A percentile compares a stretch with the other conserved stretches of the same genome.
Evolutionary conservation across 2,888 invertebrate species (phyloP).

Genomic region (Nineta flava): DNA sequence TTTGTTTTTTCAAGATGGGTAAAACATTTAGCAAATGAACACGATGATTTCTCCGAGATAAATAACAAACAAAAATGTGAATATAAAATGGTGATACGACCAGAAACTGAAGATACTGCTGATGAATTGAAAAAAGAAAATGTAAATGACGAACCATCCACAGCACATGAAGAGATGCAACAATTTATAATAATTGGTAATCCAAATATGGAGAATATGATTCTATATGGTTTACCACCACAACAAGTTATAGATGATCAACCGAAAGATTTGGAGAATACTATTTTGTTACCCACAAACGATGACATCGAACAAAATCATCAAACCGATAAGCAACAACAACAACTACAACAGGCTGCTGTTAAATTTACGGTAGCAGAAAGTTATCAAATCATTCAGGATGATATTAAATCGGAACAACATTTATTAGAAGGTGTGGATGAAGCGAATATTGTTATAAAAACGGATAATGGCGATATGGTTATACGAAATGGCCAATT

Average conservation of each 20-base stretch:
- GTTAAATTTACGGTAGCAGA: neutral
- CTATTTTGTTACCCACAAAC: neutral
- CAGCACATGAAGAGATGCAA: neutral
- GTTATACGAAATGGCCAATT: slow-evolving; percentile 3
- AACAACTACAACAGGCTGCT: too few species aligned
- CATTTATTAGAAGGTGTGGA: neutral
- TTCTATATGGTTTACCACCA: neutral
- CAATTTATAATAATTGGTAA: neutral
- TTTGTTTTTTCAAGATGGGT: slow-evolving; percentile 4
- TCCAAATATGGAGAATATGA: neutral
- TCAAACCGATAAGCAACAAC: too few species aligned
- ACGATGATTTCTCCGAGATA: slow-evolving; percentile 3
- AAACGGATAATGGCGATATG: slow-evolving; percentile 1
- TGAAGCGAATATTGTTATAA: slow-evolving; percentile 2
- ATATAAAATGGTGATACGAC: slow-evolving; percentile 6
- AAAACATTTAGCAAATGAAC: slow-evolving; percentile 5
- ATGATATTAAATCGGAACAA: neutral
- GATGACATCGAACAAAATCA: neutral
- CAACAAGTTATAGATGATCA: neutral
- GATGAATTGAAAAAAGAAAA: neutral
- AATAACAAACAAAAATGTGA: slow-evolving; percentile 5
- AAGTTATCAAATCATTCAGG: neutral
- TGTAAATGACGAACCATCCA: neutral
- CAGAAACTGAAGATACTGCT: neutral
- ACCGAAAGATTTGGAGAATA: neutral